Evolutionary conservation across 1,140 invertebrate species (phyloP).

Genomic region (Calephelis nemesis): DNA sequence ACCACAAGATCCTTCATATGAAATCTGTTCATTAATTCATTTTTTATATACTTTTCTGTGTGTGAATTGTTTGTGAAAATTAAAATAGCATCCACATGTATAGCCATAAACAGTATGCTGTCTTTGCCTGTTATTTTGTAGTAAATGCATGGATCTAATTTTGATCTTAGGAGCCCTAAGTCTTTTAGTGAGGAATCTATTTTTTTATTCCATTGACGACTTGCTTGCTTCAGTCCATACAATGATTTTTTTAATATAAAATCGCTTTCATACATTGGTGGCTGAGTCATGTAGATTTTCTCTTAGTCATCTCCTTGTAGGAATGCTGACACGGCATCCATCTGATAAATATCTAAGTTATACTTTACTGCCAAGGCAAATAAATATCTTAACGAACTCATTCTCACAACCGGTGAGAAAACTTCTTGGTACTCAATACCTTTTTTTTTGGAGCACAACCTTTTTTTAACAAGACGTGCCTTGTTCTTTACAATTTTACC

Average conservation of each 20-base stretch:
- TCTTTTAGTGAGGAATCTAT: conserved; percentile 24
- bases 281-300: conserved; percentile 63
- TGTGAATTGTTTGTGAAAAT: background rate
- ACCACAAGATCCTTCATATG: conserved; percentile 25
- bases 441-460: conserved; percentile 57
- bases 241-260: conserved; percentile 55
- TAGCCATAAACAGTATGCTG: conserved; percentile 19
- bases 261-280: conserved; percentile 42
- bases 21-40: background rate
- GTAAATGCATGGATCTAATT: conserved; percentile 35
- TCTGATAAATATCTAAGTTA: conserved; percentile 44
- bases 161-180: conserved; percentile 25
- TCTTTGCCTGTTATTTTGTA: conserved; percentile 26
- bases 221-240: conserved; percentile 66
- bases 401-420: conserved; percentile 45
- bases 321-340: conserved; percentile 52
- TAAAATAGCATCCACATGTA: conserved; percentile 9
- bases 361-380: conserved; percentile 52
- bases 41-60: background rate
- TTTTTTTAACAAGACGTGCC: conserved; percentile 59
- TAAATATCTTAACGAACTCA: conserved; percentile 54
- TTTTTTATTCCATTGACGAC: conserved; percentile 41
- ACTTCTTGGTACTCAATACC: conserved; percentile 59
- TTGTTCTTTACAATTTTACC: conserved; percentile 30
- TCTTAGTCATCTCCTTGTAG: conserved; percentile 68